Base-by-base conservation (phyloP, 2,888 invertebrate species). In the Microplitis manilae region DNA sequence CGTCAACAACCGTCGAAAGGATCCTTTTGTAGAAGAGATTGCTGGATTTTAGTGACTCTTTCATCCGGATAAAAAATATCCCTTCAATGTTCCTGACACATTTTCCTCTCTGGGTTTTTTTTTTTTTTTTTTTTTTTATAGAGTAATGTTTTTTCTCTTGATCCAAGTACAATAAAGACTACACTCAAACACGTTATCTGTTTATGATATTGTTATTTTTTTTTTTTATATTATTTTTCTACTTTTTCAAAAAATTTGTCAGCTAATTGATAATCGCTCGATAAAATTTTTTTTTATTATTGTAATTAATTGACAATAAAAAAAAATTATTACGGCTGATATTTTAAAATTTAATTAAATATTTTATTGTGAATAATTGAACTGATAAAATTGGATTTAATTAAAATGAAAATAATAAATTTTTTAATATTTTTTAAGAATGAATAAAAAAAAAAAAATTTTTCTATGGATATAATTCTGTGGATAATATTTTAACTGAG, bases 1-100 rank as follows among this genome's bases (percentile, higher is more conserved):
- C 76, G 41, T 76, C 76, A 77, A 68, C 68, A 39, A 68, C 50
- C 20, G 39, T 60, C 65, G 38, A 41, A 39, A 72, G 20, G 17
- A 68, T 69, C 73, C 38, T 59, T 61, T 62, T 15, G 30, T 20
- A 40, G 38, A 15, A 67, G 41, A 73, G 62, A 73, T 68, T 68
- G 62, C 62, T 13, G 38, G 6, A 68, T 50, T 41, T 61, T 68
- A 60, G 39, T 20, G 17, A 40, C 4, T 39, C 50, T 38, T 30
- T 13, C 38, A 73, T 68, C 41, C 41, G 50, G 59, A 68, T 41
- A 61, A 62, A 76, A 15, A 59, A 17, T 38, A 17, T 15, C 40
- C 72, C 15, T 39, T 39, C 15, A 30, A 68, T 76, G 50, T 68
- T 17, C 39, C 62, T 68, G 62, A 68, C 68, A 62, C 13, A 77